Conservation (phyloP, 2,888 invertebrate genomes). For the Andrena fulva region DNA sequence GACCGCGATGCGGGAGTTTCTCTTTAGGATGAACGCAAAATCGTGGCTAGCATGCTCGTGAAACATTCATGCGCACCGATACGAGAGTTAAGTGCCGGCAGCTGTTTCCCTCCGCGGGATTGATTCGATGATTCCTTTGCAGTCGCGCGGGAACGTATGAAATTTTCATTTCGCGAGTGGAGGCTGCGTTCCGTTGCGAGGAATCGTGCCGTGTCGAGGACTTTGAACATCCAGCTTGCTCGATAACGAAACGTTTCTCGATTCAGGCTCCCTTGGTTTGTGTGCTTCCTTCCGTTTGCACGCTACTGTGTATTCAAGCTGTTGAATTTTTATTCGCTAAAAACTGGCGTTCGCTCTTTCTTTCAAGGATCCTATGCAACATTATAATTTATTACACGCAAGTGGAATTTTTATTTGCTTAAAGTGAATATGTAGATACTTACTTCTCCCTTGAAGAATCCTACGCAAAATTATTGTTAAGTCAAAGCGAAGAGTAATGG, state of each 20-base stretch:
- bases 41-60: slow-evolving; percentile 6
- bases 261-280: background rate
- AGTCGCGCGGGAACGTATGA: slow-evolving; percentile 10
- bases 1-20: too few relatives aligned
- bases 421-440: too few relatives aligned
- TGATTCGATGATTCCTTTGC: slow-evolving; percentile 23
- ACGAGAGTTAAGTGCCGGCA: slow-evolving; percentile 21
- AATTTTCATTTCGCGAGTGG: slow-evolving; percentile 15
- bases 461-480: too few relatives aligned
- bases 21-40: background rate
- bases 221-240: background rate
- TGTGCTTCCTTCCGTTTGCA: background rate
- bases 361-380: background rate
- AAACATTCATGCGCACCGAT: slow-evolving; percentile 26
- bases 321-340: background rate
- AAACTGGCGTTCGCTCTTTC: background rate
- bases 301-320: background rate
- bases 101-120: slow-evolving; percentile 3
- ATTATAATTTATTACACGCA: background rate
- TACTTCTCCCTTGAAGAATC: too few relatives aligned
- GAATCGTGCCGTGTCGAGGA: background rate
- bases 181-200: background rate
- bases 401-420: too few relatives aligned
- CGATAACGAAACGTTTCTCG: background rate
- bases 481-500: too few relatives aligned